Evolutionary conservation across 1,140 invertebrate genomes (phyloP).

Genomic region (Nymphalis io): DNA sequence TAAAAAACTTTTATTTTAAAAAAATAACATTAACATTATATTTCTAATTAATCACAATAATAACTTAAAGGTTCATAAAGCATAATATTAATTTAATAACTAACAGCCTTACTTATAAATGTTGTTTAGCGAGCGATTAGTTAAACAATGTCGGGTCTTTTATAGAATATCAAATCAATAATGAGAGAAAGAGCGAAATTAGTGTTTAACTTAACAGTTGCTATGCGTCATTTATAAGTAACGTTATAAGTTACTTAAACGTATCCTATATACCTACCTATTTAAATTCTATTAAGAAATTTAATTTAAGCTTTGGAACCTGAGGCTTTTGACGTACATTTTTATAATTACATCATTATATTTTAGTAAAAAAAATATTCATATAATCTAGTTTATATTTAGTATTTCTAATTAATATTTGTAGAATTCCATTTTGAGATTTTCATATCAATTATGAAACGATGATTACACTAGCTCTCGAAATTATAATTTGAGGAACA

Average conservation of each 20-base stretch:
- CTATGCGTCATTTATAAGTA: too few species aligned
- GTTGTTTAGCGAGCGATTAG: too few species aligned
- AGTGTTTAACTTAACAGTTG: too few species aligned
- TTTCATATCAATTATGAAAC: not conserved
- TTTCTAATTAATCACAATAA: slow-evolving; percentile 67
- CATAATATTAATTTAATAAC: slow-evolving; percentile 45
- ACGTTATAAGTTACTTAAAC: slow-evolving; percentile 29
- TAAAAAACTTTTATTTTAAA: slow-evolving; percentile 45
- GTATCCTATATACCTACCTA: slow-evolving; percentile 6
- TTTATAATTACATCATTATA: not conserved
- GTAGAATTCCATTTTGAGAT: not conserved
- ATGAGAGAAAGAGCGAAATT: too few species aligned
- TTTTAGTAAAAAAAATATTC: slow-evolving; percentile 1
- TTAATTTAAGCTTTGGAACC: slow-evolving; percentile 45
- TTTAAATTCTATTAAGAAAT: slow-evolving; percentile 26
- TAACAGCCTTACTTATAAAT: too few species aligned
- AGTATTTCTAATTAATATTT: not conserved
- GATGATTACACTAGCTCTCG: not conserved
- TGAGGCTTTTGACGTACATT: slow-evolving; percentile 33
- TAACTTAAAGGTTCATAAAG: slow-evolving; percentile 50
- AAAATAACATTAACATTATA: slow-evolving; percentile 52
- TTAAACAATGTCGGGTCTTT: too few species aligned
- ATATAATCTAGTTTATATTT: slow-evolving; percentile 2
- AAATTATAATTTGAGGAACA: slow-evolving; percentile 2
- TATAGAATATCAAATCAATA: too few species aligned